These are phyloP conservation scores for Apamea epomidion DNA, from an alignment of 2,888 invertebrate genomes.

Conservation along the genomic window DNA sequence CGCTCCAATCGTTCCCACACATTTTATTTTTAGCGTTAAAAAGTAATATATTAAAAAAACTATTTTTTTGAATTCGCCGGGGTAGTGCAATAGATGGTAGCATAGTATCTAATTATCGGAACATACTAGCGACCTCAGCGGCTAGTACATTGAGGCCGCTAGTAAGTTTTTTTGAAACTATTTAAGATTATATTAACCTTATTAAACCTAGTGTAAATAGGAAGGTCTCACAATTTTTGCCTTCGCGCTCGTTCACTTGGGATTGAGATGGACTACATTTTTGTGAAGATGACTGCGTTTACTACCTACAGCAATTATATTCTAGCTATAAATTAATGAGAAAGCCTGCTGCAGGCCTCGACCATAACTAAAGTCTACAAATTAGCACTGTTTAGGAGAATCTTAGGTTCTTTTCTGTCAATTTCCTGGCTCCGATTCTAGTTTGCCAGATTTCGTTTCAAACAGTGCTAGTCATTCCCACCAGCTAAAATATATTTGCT, in stretches of 20 bases:
- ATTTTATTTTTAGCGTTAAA: constrained; percentile 78
- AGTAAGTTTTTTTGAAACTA: constrained; percentile 58
- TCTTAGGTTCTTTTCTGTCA: constrained; percentile 17
- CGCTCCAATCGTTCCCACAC: constrained; percentile 50
- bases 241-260: constrained; percentile 69
- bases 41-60: constrained; percentile 75
- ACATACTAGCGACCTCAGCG: constrained; percentile 41
- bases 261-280: constrained; percentile 62
- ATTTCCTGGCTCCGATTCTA: constrained; percentile 38
- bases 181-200: constrained; percentile 78
- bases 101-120: constrained; percentile 72
- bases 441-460: constrained; percentile 26
- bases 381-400: constrained; percentile 27
- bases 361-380: not conserved
- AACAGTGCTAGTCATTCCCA: constrained; percentile 10
- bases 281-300: constrained; percentile 57
- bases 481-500: constrained; percentile 41
- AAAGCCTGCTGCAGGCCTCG: not conserved
- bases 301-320: constrained; percentile 50
- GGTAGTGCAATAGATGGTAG: constrained; percentile 89
- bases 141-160: constrained; percentile 38
- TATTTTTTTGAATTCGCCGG: constrained; percentile 87
- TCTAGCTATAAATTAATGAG: constrained; percentile 31
- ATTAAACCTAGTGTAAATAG: constrained; percentile 77
- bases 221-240: constrained; percentile 76